Base-by-base conservation (phyloP, 2,888 invertebrate species). In the Drosophila barbarae region DNA sequence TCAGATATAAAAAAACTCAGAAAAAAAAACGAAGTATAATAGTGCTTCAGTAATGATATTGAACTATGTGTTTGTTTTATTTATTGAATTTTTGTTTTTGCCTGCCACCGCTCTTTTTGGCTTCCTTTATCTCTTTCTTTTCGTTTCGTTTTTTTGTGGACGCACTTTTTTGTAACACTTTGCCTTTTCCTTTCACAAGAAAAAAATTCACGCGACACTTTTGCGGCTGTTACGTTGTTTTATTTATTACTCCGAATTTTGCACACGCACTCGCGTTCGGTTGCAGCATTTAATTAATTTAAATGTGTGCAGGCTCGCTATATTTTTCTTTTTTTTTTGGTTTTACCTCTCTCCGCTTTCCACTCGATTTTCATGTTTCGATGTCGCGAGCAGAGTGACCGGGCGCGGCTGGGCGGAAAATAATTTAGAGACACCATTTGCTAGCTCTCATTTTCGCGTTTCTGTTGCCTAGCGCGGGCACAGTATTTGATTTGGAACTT, bases 151-250 rank as follows among this genome's bases (percentile, higher is more conserved):
- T 42, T 42, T 47, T 26, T 42, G 23, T 58, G 41, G 41, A 59
- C 59, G 55, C 58, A 64, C 59, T 52, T 52, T 59, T 38, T 63
- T 52, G 18, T 34, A 39, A 53, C 67, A 47, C 41, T 58, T 66
- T 12, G 67, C 67, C 39, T 49, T 67, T 67, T 52, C 39, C 44
- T 49, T 67, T 44, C 63, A 63, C 44, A 42, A 44, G 47, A 65
- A 65, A 65, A 65, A 65, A 65, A 50, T 28, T 32, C 32, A 39
- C 52, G 55, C 52, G 36, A 56, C 52, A 38, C 55, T 38, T 23
- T 13, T 30, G 55, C 36, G 50, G 50, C 30, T 18, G 32, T 56
- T 52, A 39, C 38, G 51, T 3, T 30, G 30, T 35, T 18, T 36
- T 30, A 18, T 47, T 9, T 9, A n/a, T 36, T n/a, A 10, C 36